These are phyloP conservation scores for Tachysurus vachellii DNA, from an alignment of 2,113 vertebrate species.

Conservation along the genomic window DNA sequence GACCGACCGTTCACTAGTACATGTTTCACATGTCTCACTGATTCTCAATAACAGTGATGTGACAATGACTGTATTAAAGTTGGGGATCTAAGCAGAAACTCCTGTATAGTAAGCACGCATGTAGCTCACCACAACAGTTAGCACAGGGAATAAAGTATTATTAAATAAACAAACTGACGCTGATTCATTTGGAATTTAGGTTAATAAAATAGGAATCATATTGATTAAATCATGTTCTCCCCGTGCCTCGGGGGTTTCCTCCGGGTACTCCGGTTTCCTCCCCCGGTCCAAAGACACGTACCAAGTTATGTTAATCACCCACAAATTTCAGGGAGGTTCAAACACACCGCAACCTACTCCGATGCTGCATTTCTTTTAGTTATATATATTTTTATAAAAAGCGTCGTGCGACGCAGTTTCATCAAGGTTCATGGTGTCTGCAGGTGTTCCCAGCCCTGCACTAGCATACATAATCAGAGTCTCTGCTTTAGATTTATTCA, in stretches of 20 bases:
- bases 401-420: background rate
- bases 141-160: background rate
- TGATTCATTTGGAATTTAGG: background rate
- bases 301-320: background rate
- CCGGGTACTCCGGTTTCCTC: too few relatives aligned
- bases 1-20: background rate
- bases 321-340: background rate
- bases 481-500: slow-evolving; percentile 10
- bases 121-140: background rate
- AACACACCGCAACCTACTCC: background rate
- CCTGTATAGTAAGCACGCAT: background rate
- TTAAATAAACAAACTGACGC: background rate
- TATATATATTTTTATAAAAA: background rate
- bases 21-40: slow-evolving; percentile 5
- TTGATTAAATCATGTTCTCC: too few relatives aligned
- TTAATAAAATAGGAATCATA: background rate
- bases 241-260: too few relatives aligned
- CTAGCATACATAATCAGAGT: slow-evolving; percentile 20
- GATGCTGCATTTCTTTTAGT: background rate
- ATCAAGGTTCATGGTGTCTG: background rate
- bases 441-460: slow-evolving; percentile 31
- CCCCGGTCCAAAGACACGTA: too few relatives aligned
- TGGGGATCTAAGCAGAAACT: background rate
- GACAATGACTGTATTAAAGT: background rate
- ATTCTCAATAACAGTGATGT: background rate